These are phyloP conservation scores for Zelostemma sp. DNA, from an alignment of 1,140 invertebrate genomes.

Conservation along the genomic window DNA sequence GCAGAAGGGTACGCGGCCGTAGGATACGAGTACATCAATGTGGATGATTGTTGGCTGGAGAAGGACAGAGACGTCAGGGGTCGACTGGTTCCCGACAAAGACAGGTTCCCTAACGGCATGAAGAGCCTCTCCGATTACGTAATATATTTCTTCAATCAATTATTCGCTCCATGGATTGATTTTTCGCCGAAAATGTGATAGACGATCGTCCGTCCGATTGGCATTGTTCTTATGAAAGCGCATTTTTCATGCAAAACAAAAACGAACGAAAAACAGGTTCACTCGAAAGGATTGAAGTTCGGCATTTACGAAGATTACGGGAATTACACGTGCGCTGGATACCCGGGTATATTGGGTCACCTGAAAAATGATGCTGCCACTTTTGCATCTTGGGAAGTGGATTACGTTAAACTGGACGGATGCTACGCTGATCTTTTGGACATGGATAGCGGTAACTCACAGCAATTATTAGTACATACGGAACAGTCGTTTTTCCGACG, in stretches of 20 bases:
- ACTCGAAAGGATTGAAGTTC: conserved; percentile 93
- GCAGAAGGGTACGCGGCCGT: conserved; percentile 88
- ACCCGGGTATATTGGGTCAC: conserved; percentile 92
- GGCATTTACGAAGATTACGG: conserved; percentile 98
- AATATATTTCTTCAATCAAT: too few relatives aligned
- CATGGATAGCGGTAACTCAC: conserved; percentile 80
- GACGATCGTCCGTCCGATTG: too few relatives aligned
- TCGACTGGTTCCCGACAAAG: too few relatives aligned
- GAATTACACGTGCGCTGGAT: conserved; percentile 94
- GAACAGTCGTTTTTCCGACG: not conserved
- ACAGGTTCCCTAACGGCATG: too few relatives aligned
- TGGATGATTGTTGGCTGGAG: conserved; percentile 97
- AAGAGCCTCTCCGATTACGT: too few relatives aligned
- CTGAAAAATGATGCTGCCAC: conserved; percentile 88
- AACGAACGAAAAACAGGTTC: conserved; percentile 83
- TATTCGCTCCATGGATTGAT: too few relatives aligned
- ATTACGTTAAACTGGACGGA: conserved; percentile 97
- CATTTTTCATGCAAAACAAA: too few relatives aligned
- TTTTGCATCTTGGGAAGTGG: conserved; percentile 97
- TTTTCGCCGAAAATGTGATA: too few relatives aligned
- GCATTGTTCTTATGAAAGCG: too few relatives aligned
- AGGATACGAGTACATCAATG: conserved; percentile 94
- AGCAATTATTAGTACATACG: conserved; percentile 4
- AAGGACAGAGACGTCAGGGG: conserved; percentile 81
- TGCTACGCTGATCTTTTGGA: conserved; percentile 88